phyloP scores from a whole-genome alignment of 2,113 vertebrate species.

The Panthera leo region DNA sequence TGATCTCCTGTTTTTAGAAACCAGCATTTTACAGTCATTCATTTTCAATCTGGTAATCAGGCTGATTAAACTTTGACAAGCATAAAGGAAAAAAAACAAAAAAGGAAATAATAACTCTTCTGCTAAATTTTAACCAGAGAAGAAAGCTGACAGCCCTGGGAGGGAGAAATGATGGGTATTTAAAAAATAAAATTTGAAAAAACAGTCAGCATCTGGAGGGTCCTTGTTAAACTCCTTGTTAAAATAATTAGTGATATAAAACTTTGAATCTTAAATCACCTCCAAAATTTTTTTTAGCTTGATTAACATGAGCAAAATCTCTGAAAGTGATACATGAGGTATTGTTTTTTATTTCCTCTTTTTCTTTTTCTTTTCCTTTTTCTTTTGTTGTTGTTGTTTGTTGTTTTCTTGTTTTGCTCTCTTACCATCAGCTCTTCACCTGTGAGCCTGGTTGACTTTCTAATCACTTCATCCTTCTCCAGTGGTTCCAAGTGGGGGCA shows the following conservation, averaged over 20 bases:
- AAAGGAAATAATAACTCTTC: conserved; percentile 59
- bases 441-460: not conserved
- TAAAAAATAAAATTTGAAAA: conserved; percentile 27
- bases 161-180: not conserved
- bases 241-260: conserved; percentile 41
- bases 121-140: conserved; percentile 46
- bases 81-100: not conserved
- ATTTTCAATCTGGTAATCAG: conserved; percentile 65
- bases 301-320: not conserved
- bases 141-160: conserved; percentile 13
- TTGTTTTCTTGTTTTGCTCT: not conserved
- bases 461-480: not conserved
- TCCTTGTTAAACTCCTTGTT: conserved; percentile 21
- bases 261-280: conserved; percentile 21
- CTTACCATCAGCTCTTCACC: not conserved
- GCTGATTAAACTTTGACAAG: conserved; percentile 68
- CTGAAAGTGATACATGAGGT: not conserved
- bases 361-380: not conserved
- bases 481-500: not conserved
- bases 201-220: conserved; percentile 29
- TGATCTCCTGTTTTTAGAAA: conserved; percentile 62
- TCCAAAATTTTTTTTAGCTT: not conserved
- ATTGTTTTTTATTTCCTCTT: not conserved
- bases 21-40: conserved; percentile 40
- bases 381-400: too few species aligned